Percentiles rank a stretch among this genome's conserved stretches.
Conservation (phyloP, 2,888 invertebrate genomes). For the Leptinotarsa juncta region DNA sequence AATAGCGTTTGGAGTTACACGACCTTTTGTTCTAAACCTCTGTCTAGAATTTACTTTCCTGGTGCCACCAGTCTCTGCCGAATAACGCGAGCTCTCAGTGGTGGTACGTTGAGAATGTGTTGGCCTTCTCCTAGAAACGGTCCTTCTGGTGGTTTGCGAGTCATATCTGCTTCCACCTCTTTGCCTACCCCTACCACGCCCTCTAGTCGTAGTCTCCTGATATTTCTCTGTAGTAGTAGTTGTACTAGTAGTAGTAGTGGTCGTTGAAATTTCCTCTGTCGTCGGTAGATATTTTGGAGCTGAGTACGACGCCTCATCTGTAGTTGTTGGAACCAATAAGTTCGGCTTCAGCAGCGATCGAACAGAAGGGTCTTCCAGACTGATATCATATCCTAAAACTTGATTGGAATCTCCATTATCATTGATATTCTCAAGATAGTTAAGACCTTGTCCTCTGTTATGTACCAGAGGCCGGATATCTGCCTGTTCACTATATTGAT, state of each 20-base stretch:
- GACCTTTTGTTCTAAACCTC: constrained; percentile 59
- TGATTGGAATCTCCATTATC: background rate
- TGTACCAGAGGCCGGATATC: constrained; percentile 39
- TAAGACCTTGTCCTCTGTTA: constrained; percentile 32
- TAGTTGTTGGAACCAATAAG: constrained; percentile 58
- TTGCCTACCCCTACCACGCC: constrained; percentile 62
- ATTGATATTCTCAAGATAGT: background rate
- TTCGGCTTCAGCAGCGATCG: constrained; percentile 60
- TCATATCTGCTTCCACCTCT: constrained; percentile 68
- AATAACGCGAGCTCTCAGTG: constrained; percentile 51
- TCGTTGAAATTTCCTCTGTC: constrained; percentile 42
- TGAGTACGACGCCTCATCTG: constrained; percentile 39
- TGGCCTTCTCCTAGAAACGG: constrained; percentile 65
- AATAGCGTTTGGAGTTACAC: constrained; percentile 50
- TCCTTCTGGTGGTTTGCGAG: constrained; percentile 62
- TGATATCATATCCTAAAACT: constrained; percentile 10
- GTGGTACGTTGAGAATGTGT: constrained; percentile 51
- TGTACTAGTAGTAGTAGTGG: constrained; percentile 63
- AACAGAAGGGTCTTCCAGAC: constrained; percentile 51
- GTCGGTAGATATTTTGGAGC: constrained; percentile 39
- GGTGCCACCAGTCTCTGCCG: constrained; percentile 42
- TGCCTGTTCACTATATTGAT: background rate
- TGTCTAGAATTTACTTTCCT: constrained; percentile 49
- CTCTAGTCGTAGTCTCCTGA: constrained; percentile 60
- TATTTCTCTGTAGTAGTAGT: constrained; percentile 49